These are phyloP conservation scores for Pelobates fuscus DNA, from an alignment of 2,113 vertebrate species.

Conservation along the genomic window DNA sequence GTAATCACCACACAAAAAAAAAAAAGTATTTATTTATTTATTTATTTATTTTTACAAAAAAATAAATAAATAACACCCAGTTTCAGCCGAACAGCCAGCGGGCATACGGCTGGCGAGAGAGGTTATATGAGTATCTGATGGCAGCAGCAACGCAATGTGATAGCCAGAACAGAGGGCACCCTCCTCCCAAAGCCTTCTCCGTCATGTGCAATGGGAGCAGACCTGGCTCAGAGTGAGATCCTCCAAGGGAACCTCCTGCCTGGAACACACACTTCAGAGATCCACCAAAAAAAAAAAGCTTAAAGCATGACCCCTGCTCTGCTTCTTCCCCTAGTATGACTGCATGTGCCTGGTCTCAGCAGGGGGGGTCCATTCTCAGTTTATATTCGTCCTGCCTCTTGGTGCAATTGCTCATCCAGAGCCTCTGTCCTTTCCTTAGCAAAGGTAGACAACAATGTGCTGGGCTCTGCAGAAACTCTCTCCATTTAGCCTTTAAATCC, in stretches of 20 bases:
- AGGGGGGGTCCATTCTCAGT: neutral
- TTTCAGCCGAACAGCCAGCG: no score
- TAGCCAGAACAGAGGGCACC: neutral
- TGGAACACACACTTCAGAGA: no score
- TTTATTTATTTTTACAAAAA: no score
- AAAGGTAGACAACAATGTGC: conserved; percentile 5
- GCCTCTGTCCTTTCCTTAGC: neutral
- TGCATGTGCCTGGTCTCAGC: neutral
- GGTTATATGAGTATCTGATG: neutral
- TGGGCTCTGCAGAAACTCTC: neutral
- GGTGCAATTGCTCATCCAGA: conserved; percentile 20
- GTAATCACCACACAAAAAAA: neutral
- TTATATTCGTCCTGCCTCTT: conserved; percentile 1
- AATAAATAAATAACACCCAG: conserved; percentile 2
- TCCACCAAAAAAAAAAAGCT: conserved; percentile 3
- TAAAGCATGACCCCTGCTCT: neutral
- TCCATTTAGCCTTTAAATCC: conserved; percentile 46
- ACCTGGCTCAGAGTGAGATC: no score
- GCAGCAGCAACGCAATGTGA: neutral
- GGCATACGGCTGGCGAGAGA: neutral
- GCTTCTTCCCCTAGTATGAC: no score
- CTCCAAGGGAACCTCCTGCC: no score
- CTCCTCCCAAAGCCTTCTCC: neutral
- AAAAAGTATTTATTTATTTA: neutral
- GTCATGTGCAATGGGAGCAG: neutral